Conservation (phyloP, 1,140 invertebrate species). For the Drosophila nebulosa region DNA sequence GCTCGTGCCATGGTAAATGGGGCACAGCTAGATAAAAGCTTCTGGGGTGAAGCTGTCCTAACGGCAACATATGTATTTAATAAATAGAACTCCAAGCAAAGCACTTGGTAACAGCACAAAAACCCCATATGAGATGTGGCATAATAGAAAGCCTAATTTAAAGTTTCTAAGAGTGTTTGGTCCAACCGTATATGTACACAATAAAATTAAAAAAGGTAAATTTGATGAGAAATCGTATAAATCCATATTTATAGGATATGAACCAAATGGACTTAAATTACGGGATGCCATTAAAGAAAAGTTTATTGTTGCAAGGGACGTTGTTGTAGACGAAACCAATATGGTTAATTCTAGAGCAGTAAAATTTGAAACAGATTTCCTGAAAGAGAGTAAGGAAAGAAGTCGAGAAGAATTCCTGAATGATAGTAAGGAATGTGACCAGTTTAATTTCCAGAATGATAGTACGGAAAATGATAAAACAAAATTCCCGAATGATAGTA, state of each 20-base stretch:
- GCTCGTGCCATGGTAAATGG: too few relatives aligned
- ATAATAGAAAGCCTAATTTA: not conserved
- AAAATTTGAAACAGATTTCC: not conserved
- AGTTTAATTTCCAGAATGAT: not conserved
- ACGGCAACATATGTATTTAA: too few relatives aligned
- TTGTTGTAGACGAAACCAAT: too few relatives aligned
- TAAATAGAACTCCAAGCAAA: not conserved
- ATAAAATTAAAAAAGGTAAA: not conserved
- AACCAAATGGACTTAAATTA: too few relatives aligned
- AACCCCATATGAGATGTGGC: not conserved
- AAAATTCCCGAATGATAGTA: not conserved
- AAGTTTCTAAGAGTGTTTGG: not conserved
- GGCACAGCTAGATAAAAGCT: too few relatives aligned
- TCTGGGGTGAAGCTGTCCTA: too few relatives aligned
- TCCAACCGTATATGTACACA: not conserved
- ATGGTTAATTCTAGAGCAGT: too few relatives aligned
- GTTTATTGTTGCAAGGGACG: too few relatives aligned
- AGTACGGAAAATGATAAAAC: not conserved
- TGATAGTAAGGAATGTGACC: not conserved
- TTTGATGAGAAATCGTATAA: too few relatives aligned
- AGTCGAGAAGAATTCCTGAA: not conserved
- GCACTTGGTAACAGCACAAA: not conserved
- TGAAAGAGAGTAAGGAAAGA: not conserved
- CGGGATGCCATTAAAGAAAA: too few relatives aligned
- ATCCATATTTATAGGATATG: not conserved